These are phyloP conservation scores for Chondrilla cf. caribensis DNA, from an alignment of 37 sponge, comb jelly and placozoan genomes.

Conservation along the genomic window DNA sequence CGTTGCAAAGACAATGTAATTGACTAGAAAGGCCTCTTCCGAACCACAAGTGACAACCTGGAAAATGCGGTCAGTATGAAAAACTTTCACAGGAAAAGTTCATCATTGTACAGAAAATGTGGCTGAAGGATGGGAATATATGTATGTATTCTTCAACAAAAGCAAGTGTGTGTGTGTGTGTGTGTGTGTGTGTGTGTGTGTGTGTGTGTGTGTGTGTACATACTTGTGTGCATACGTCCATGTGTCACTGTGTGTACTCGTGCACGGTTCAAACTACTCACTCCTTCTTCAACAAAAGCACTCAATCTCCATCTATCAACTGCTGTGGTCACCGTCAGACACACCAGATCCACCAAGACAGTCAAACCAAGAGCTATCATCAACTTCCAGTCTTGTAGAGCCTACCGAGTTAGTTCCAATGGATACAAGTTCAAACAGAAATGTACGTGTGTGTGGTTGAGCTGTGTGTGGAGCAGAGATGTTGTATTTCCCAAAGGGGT, in stretches of 20 bases:
- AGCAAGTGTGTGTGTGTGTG: no score
- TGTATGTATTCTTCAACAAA: neutral
- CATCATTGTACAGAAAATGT: neutral
- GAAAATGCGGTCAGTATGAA: no score
- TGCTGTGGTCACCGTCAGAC: neutral
- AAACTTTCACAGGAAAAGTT: no score
- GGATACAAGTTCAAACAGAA: neutral
- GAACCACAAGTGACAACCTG: constrained; percentile 3
- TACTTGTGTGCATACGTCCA: no score
- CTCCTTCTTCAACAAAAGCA: neutral
- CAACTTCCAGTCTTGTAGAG: constrained; percentile 23
- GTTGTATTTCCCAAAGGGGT: no score
- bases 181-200: no score
- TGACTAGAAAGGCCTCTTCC: neutral
- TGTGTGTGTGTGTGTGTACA: no score
- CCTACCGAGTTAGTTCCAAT: neutral
- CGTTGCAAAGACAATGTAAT: neutral
- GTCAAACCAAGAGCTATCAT: neutral
- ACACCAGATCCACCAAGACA: neutral
- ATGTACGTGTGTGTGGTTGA: neutral
- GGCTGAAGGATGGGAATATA: neutral
- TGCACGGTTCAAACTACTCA: no score
- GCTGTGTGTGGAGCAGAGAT: neutral
- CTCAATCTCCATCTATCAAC: neutral
- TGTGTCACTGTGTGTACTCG: no score